phyloP scores from a whole-genome alignment of 2,797 vertebrate species.

The Fistularia tabacaria region DNA sequence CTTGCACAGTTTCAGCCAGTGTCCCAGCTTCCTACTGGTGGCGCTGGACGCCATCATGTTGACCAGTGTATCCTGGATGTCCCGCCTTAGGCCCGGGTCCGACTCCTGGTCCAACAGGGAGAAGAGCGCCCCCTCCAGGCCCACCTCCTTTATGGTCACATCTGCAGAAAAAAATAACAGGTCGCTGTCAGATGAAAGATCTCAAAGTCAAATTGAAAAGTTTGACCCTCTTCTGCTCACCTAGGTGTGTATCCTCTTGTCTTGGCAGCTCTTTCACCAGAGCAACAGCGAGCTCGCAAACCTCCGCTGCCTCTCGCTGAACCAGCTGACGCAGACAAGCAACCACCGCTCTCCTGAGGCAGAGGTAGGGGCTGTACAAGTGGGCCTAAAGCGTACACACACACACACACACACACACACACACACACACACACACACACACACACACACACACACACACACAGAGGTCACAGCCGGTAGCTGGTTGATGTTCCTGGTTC shows the following conservation, averaged over 20 bases:
- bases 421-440: neutral
- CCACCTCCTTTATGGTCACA: conserved; percentile 86
- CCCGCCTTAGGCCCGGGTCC: conserved; percentile 78
- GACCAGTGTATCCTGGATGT: conserved; percentile 86
- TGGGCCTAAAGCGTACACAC: conserved; percentile 73
- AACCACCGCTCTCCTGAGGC: conserved; percentile 82
- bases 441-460: neutral
- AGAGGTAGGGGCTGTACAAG: conserved; percentile 85
- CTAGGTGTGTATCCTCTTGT: conserved; percentile 77
- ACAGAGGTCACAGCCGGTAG: no score
- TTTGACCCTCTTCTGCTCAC: conserved; percentile 54
- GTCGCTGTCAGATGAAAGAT: neutral
- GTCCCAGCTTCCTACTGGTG: conserved; percentile 81
- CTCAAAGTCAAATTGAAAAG: no score
- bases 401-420: conserved; percentile 12
- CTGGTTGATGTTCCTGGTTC: no score
- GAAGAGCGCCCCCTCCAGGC: conserved; percentile 89
- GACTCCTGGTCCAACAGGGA: conserved; percentile 85
- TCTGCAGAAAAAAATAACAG: conserved; percentile 62
- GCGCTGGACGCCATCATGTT: conserved; percentile 84
- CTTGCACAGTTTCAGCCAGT: conserved; percentile 93
- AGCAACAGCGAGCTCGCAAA: conserved; percentile 82
- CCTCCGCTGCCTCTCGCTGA: conserved; percentile 86
- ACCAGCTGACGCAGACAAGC: conserved; percentile 88
- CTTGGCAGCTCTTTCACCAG: conserved; percentile 80